Conservation (phyloP, 2,797 vertebrate genomes). For the Cuculus canorus region DNA sequence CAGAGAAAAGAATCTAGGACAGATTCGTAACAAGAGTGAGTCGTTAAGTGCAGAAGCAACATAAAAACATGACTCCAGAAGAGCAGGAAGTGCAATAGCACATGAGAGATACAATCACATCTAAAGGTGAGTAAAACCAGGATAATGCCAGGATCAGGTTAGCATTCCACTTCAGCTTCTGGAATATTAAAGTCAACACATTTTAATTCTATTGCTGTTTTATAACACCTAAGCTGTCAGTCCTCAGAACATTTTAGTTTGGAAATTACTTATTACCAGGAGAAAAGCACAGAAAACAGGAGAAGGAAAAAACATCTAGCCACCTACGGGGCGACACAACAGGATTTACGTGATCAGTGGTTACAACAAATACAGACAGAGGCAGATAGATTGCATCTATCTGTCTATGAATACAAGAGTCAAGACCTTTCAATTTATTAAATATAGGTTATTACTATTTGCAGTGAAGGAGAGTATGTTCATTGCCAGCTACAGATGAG, state of each 20-base stretch:
- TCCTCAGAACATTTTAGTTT: background rate
- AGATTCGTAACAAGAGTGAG: background rate
- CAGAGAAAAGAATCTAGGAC: slow-evolving; percentile 53
- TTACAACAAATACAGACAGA: slow-evolving; percentile 5
- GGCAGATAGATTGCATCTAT: background rate
- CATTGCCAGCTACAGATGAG: background rate
- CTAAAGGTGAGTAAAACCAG: background rate
- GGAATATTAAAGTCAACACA: background rate
- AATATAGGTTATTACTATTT: background rate
- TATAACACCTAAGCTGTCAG: background rate
- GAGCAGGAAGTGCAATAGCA: background rate
- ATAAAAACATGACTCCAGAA: background rate
- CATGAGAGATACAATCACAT: background rate
- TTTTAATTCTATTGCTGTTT: background rate
- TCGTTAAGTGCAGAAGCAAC: background rate
- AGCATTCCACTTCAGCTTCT: background rate
- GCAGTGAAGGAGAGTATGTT: background rate
- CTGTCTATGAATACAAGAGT: background rate
- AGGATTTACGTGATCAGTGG: background rate
- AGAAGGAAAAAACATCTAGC: background rate
- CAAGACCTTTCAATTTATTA: background rate
- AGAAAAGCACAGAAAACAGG: slow-evolving; percentile 1
- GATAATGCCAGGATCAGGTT: background rate
- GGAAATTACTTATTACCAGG: background rate
- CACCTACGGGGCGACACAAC: background rate